These are phyloP conservation scores for Syngnathoides biaculeatus DNA, from an alignment of 2,113 vertebrate genomes.

Conservation along the genomic window DNA sequence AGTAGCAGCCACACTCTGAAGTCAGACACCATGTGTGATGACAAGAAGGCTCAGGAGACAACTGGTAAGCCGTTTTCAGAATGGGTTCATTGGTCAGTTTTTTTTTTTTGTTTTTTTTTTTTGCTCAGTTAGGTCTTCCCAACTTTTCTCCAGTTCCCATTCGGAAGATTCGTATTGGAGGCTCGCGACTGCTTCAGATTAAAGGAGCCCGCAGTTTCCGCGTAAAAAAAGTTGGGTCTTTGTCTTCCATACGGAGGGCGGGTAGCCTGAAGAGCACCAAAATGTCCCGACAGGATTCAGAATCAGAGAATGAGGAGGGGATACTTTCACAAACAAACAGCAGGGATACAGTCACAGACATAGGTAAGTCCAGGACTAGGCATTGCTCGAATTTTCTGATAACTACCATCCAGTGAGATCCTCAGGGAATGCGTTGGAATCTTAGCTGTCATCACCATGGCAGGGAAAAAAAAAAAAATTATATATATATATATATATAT, in stretches of 20 bases:
- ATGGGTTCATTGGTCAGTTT: not conserved
- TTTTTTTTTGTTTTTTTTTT: not conserved
- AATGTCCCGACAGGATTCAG: slow-evolving; percentile 95
- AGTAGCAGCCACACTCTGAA: slow-evolving; percentile 99
- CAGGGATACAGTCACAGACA: slow-evolving; percentile 98
- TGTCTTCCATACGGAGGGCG: slow-evolving; percentile 93
- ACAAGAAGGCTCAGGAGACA: slow-evolving; percentile 83
- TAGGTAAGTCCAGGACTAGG: slow-evolving; percentile 71
- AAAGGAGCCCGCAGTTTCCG: slow-evolving; percentile 98
- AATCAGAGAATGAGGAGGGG: slow-evolving; percentile 96
- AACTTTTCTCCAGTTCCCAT: slow-evolving; percentile 75
- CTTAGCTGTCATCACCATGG: not conserved
- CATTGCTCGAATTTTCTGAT: not conserved
- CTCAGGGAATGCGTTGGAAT: not conserved
- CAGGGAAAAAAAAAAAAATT: too few species aligned
- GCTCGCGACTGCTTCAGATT: slow-evolving; percentile 96
- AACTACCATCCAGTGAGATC: not conserved
- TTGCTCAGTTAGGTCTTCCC: not conserved
- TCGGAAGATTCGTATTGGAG: slow-evolving; percentile 95
- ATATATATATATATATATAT: too few species aligned
- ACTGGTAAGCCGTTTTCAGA: slow-evolving; percentile 53
- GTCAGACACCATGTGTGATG: slow-evolving; percentile 89
- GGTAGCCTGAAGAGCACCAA: slow-evolving; percentile 99
- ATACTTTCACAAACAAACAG: slow-evolving; percentile 96
- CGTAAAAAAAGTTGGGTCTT: slow-evolving; percentile 95